Evolutionary conservation across 2,797 vertebrate genomes (phyloP).

Genomic region (Sparus aurata): DNA sequence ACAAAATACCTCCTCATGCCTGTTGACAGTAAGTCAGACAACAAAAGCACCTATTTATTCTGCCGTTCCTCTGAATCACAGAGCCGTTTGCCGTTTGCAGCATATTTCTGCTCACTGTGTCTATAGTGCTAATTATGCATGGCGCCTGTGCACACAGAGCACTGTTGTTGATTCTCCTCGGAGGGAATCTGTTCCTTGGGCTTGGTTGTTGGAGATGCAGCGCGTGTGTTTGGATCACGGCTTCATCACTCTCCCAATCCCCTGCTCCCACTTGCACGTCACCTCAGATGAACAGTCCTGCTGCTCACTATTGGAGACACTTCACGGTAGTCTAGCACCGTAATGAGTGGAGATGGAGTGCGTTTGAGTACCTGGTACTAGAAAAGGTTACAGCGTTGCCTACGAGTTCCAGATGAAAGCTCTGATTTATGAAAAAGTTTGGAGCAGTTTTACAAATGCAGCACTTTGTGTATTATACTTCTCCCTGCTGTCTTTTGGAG

Average conservation of each 20-base stretch:
- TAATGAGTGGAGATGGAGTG: conserved; percentile 79
- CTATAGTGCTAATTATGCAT: conserved; percentile 78
- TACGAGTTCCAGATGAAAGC: conserved; percentile 61
- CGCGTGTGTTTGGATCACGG: conserved; percentile 72
- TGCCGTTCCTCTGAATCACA: conserved; percentile 54
- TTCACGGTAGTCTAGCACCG: conserved; percentile 73
- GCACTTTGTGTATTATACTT: conserved; percentile 39
- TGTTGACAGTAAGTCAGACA: conserved; percentile 47
- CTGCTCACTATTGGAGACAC: conserved; percentile 78
- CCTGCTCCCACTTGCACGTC: conserved; percentile 76
- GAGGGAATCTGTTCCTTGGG: conserved; percentile 70
- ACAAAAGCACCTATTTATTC: conserved; percentile 61
- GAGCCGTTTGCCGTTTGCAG: conserved; percentile 58
- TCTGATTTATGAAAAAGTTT: conserved; percentile 77
- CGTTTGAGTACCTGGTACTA: conserved; percentile 67
- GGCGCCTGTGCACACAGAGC: conserved; percentile 60
- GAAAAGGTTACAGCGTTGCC: conserved; percentile 66
- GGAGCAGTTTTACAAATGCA: conserved; percentile 61
- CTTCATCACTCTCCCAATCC: conserved; percentile 79
- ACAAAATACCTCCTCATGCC: conserved; percentile 28
- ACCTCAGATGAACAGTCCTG: conserved; percentile 79
- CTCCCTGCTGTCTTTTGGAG: conserved; percentile 44
- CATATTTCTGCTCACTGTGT: conserved; percentile 68
- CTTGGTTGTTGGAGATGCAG: conserved; percentile 63
- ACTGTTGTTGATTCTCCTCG: conserved; percentile 68